Percentiles rank a stretch among this genome's conserved stretches.
Conservation (phyloP, 2,888 invertebrate species). For the Andricus quercusramuli region DNA sequence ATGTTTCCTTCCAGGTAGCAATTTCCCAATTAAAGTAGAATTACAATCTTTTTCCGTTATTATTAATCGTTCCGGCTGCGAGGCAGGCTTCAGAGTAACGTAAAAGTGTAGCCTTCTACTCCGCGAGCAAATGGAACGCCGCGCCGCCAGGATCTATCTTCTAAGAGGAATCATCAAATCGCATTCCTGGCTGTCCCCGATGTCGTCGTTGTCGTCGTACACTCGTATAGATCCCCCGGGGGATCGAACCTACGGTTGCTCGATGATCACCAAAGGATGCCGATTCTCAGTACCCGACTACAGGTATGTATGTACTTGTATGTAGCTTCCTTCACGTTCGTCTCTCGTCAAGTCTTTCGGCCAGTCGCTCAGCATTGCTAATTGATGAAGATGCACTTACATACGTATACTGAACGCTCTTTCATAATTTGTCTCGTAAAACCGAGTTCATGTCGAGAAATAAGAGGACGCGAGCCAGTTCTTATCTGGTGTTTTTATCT, state of each 20-base stretch:
- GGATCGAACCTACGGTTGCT: conserved; percentile 45
- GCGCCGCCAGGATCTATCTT: conserved; percentile 38
- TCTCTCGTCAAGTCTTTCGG: conserved; percentile 29
- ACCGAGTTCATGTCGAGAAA: conserved; percentile 13
- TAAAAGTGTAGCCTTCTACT: conserved; percentile 8
- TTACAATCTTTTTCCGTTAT: neutral
- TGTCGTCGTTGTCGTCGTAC: conserved; percentile 54
- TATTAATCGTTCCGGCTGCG: conserved; percentile 2
- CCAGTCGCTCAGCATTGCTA: conserved; percentile 39
- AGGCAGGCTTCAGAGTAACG: conserved; percentile 1
- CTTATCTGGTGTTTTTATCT: neutral
- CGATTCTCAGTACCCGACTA: conserved; percentile 50
- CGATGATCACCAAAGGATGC: conserved; percentile 55
- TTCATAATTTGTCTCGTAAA: conserved; percentile 41
- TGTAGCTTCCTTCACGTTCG: conserved; percentile 39
- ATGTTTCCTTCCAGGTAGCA: neutral
- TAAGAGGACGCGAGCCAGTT: neutral
- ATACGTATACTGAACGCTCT: conserved; percentile 10
- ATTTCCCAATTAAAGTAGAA: conserved; percentile 3
- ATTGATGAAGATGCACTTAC: conserved; percentile 37
- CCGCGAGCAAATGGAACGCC: conserved; percentile 30
- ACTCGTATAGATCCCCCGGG: conserved; percentile 53
- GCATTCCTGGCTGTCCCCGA: conserved; percentile 66
- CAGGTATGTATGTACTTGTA: conserved; percentile 31
- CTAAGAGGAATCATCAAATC: conserved; percentile 63